phyloP scores from a whole-genome alignment of 30 jellyfish, hydroid and myxozoan species.

The Pseudorhiza aurosa region DNA sequence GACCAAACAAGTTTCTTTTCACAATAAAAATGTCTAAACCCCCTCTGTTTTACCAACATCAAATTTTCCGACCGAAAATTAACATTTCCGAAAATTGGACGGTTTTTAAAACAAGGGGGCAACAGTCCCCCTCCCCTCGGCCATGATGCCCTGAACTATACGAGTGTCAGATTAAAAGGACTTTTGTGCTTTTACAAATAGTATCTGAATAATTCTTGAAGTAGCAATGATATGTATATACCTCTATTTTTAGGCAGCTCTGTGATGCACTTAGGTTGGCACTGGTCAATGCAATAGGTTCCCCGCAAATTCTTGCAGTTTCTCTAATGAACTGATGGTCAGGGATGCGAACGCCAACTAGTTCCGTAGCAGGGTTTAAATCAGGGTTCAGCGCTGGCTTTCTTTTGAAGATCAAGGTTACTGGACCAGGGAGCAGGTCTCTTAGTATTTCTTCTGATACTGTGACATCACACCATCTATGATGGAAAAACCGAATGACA shows the following conservation, averaged over 20 bases:
- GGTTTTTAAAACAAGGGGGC: too few species aligned
- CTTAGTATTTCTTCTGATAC: conserved; percentile 50
- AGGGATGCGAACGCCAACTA: conserved; percentile 91
- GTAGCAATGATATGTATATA: too few species aligned
- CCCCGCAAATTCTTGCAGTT: conserved; percentile 77
- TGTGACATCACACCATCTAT: conserved; percentile 92
- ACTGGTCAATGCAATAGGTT: conserved; percentile 93
- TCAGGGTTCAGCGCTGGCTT: conserved; percentile 76
- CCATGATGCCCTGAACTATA: too few species aligned
- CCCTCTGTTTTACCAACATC: too few species aligned
- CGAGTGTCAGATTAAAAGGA: too few species aligned
- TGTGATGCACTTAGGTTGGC: conserved; percentile 76
- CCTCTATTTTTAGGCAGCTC: conserved; percentile 75
- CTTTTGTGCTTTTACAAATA: too few species aligned
- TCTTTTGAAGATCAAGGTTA: conserved; percentile 80
- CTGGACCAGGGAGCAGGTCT: conserved; percentile 96
- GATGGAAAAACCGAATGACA: conserved; percentile 2
- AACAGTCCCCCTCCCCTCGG: too few species aligned
- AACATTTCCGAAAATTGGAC: too few species aligned
- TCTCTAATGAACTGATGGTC: conserved; percentile 69
- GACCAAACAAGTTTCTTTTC: too few species aligned
- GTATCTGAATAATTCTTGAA: too few species aligned
- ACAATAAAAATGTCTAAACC: too few species aligned
- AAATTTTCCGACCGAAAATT: too few species aligned
- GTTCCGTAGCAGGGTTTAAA: conserved; percentile 71